A percentile compares a stretch with the other conserved stretches of the same genome.
Evolutionary conservation across 92 coral and sea anemone genomes (phyloP).

Genomic region (Epizoanthus stellaris): DNA sequence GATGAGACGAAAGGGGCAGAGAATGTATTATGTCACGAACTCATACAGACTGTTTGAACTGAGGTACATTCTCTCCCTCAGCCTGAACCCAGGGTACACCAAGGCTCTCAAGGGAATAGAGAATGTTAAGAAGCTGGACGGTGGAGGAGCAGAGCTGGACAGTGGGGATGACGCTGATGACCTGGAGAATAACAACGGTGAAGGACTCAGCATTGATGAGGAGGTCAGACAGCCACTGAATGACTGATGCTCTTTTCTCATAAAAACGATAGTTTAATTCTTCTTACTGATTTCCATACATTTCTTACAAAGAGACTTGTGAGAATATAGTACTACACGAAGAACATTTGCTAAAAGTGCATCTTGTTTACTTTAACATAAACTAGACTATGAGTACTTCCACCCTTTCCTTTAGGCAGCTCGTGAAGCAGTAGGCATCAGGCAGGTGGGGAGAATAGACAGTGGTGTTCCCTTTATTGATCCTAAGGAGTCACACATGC

Average conservation of each 20-base stretch:
- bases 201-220: constrained; percentile 83
- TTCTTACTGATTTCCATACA: too few relatives aligned
- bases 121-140: constrained; percentile 85
- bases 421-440: too few relatives aligned
- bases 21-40: constrained; percentile 72
- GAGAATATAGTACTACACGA: too few relatives aligned
- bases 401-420: too few relatives aligned
- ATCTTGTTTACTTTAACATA: too few relatives aligned
- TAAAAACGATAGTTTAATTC: neutral
- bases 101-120: constrained; percentile 94
- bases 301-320: too few relatives aligned
- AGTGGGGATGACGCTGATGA: constrained; percentile 86
- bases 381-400: too few relatives aligned
- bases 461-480: too few relatives aligned
- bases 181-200: constrained; percentile 71
- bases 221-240: constrained; percentile 21
- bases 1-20: constrained; percentile 1
- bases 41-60: too few relatives aligned
- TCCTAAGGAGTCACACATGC: too few relatives aligned
- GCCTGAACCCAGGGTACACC: constrained; percentile 64
- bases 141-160: constrained; percentile 82
- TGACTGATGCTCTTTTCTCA: neutral
- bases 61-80: constrained; percentile 40
- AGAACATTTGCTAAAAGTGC: too few relatives aligned
- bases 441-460: too few relatives aligned